Conservation (phyloP, 2,888 invertebrate genomes). For the Myathropa florea region DNA sequence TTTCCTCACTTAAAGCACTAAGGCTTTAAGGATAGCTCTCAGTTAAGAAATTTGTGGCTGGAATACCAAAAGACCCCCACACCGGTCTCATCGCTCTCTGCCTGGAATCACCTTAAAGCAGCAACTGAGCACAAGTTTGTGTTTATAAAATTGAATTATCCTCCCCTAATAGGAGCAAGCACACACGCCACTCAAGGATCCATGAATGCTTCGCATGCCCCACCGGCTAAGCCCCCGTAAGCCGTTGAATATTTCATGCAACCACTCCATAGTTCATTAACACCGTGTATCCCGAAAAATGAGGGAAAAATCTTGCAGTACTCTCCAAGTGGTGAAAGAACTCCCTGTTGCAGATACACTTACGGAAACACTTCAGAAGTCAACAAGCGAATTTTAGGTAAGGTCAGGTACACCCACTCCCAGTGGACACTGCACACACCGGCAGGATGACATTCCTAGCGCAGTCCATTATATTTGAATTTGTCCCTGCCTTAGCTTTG, state of each 20-base stretch:
- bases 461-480: constrained; percentile 58
- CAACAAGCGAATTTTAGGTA: constrained; percentile 66
- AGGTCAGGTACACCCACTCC: constrained; percentile 66
- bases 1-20: too few relatives aligned
- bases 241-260: constrained; percentile 48
- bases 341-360: constrained; percentile 70
- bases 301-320: constrained; percentile 57
- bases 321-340: constrained; percentile 57
- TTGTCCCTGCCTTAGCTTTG: constrained; percentile 1
- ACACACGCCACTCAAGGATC: neutral
- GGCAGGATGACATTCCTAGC: neutral
- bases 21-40: too few relatives aligned
- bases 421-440: constrained; percentile 47
- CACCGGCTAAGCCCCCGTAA: constrained; percentile 18
- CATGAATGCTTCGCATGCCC: neutral
- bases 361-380: constrained; percentile 57
- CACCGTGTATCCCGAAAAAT: constrained; percentile 47
- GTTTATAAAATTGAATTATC: constrained; percentile 37
- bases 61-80: too few relatives aligned
- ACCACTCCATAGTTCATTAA: constrained; percentile 64
- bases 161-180: constrained; percentile 21
- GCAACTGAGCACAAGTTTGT: too few relatives aligned
- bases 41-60: too few relatives aligned
- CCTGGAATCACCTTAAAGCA: too few relatives aligned
- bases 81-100: too few relatives aligned